These are phyloP conservation scores for Rhynchophorus ferrugineus DNA, from an alignment of 1,140 invertebrate species.

Conservation along the genomic window DNA sequence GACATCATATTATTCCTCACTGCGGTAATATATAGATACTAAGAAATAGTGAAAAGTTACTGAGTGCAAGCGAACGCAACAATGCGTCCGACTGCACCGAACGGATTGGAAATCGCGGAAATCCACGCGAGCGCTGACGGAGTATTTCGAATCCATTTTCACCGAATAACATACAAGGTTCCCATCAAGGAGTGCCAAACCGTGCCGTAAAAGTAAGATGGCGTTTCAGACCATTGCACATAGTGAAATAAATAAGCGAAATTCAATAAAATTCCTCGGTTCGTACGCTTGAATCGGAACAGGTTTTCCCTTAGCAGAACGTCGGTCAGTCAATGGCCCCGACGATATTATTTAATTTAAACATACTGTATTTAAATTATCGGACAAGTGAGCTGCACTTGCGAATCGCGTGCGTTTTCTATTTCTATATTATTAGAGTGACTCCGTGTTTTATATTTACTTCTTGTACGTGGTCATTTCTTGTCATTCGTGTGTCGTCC, in stretches of 20 bases:
- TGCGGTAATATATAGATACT: too few relatives aligned
- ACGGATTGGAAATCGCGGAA: too few relatives aligned
- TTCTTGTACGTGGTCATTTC: neutral
- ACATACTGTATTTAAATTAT: conserved; percentile 22
- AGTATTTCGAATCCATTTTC: too few relatives aligned
- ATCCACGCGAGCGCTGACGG: too few relatives aligned
- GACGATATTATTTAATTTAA: conserved; percentile 21
- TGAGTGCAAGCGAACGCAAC: too few relatives aligned
- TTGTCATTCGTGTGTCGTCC: conserved; percentile 2
- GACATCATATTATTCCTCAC: too few relatives aligned
- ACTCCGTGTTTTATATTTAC: neutral
- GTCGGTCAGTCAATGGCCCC: conserved; percentile 16
- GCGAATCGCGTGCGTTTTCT: conserved; percentile 9
- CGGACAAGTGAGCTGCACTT: conserved; percentile 18
- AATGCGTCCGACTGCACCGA: too few relatives aligned
- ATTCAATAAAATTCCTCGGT: neutral
- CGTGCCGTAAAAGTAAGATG: neutral
- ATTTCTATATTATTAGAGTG: conserved; percentile 5
- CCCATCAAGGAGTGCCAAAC: neutral
- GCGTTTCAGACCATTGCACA: neutral
- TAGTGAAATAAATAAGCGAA: neutral
- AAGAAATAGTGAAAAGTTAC: too few relatives aligned
- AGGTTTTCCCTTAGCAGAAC: conserved; percentile 4
- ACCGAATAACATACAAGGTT: too few relatives aligned
- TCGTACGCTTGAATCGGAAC: conserved; percentile 16